Conservation (phyloP, 23 tunicate species). For the Clavelina lepadiformis region DNA sequence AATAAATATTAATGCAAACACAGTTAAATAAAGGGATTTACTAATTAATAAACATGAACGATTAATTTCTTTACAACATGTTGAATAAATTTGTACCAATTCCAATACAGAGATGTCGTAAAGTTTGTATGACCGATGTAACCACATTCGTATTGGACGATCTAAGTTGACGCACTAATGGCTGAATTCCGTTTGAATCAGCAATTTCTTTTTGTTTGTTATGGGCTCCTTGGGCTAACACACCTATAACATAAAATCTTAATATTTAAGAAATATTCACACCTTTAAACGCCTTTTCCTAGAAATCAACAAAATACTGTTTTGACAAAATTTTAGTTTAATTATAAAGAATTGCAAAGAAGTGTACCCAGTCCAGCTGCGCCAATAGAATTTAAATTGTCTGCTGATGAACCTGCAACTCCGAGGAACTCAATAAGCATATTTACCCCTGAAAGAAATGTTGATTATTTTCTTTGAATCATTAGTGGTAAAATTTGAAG, state of each 20-base stretch:
- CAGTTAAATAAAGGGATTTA: neutral
- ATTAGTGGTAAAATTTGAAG: too few relatives aligned
- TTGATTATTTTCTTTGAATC: too few relatives aligned
- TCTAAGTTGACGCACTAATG: conserved; percentile 74
- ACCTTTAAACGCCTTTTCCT: neutral
- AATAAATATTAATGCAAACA: neutral
- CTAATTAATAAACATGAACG: neutral
- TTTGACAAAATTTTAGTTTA: neutral
- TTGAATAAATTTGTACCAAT: too few relatives aligned
- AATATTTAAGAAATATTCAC: neutral
- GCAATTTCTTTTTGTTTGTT: conserved; percentile 60
- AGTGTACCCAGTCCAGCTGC: conserved; percentile 71
- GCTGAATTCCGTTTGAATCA: conserved; percentile 74
- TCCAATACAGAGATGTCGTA: conserved; percentile 50
- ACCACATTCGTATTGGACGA: conserved; percentile 67
- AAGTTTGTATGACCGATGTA: conserved; percentile 44
- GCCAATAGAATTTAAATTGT: conserved; percentile 73
- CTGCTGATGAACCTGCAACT: conserved; percentile 76
- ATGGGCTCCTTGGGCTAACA: conserved; percentile 78
- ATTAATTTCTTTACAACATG: neutral
- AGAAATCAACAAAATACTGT: neutral
- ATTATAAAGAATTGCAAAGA: neutral
- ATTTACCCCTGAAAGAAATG: conserved; percentile 49
- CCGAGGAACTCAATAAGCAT: conserved; percentile 74
- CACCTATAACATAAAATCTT: conserved; percentile 31